Evolutionary conservation across 37 sponge, comb jelly and placozoan species (phyloP).

Genomic region (Beroe ovata): DNA sequence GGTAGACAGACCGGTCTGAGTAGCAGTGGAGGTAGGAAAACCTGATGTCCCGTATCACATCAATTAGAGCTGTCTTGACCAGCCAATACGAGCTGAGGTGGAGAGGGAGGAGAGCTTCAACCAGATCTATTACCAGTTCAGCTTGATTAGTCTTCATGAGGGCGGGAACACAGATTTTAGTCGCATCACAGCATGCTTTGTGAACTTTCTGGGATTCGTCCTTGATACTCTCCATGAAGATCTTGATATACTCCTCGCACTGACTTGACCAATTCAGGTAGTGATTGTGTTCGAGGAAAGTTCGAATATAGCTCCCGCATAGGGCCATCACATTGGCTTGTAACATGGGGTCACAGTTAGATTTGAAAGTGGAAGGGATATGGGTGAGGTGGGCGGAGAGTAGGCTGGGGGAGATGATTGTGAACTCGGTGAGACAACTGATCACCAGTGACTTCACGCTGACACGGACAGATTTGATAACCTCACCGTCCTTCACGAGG

Average conservation of each 20-base stretch:
- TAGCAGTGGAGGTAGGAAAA: conserved; percentile 33
- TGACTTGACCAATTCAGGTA: conserved; percentile 2
- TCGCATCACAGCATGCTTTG: conserved; percentile 60
- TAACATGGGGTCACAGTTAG: conserved; percentile 61
- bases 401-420: conserved; percentile 17
- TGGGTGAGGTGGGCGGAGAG: conserved; percentile 8
- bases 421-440: conserved; percentile 31
- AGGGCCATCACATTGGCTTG: conserved; percentile 59
- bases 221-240: conserved; percentile 34
- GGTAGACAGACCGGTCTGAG: background rate
- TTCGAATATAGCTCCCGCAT: conserved; percentile 26
- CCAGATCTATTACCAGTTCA: conserved; percentile 5
- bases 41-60: conserved; percentile 4
- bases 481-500: conserved; percentile 1
- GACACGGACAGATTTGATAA: conserved; percentile 7
- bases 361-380: conserved; percentile 6
- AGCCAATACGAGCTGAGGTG: conserved; percentile 40
- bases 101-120: conserved; percentile 32
- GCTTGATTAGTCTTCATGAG: conserved; percentile 27
- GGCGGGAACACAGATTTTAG: conserved; percentile 38
- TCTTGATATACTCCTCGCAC: conserved; percentile 56
- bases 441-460: conserved; percentile 50
- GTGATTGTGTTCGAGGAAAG: background rate
- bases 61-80: conserved; percentile 44
- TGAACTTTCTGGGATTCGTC: conserved; percentile 51